Percentiles rank a stretch among this genome's conserved stretches.
Conservation (phyloP, 2,113 vertebrate genomes). For the Tursiops truncatus region DNA sequence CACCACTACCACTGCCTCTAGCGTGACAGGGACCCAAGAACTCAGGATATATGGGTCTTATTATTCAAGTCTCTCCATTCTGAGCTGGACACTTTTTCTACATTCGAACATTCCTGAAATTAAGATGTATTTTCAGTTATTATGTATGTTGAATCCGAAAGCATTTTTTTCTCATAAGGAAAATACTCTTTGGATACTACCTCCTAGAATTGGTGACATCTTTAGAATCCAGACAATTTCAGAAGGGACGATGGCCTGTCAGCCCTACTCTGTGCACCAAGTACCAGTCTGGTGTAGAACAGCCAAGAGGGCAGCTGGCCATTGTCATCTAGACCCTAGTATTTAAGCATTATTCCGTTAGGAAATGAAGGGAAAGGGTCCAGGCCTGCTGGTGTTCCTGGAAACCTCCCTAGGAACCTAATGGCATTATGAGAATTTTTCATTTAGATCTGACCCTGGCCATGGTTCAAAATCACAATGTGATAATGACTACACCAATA, state of each 20-base stretch:
- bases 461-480: not conserved
- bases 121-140: not conserved
- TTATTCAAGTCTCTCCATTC: not conserved
- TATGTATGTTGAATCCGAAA: not conserved
- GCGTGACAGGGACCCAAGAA: not conserved
- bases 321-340: not conserved
- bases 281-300: not conserved
- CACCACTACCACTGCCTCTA: accelerated
- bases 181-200: not conserved
- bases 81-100: not conserved
- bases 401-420: not conserved
- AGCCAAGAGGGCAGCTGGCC: not conserved
- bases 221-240: not conserved
- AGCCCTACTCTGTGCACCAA: not conserved
- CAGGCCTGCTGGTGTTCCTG: not conserved
- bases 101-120: not conserved
- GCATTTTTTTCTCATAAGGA: not conserved
- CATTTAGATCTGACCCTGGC: not conserved
- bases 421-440: not conserved
- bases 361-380: not conserved
- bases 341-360: not conserved
- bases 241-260: not conserved
- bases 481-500: not conserved
- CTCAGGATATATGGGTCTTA: not conserved
- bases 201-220: not conserved